Evolutionary conservation across 2,113 vertebrate genomes (phyloP), one percentile per base, ranked within the genome.

Genomic region (Eulacestoma nigropectus): DNA sequence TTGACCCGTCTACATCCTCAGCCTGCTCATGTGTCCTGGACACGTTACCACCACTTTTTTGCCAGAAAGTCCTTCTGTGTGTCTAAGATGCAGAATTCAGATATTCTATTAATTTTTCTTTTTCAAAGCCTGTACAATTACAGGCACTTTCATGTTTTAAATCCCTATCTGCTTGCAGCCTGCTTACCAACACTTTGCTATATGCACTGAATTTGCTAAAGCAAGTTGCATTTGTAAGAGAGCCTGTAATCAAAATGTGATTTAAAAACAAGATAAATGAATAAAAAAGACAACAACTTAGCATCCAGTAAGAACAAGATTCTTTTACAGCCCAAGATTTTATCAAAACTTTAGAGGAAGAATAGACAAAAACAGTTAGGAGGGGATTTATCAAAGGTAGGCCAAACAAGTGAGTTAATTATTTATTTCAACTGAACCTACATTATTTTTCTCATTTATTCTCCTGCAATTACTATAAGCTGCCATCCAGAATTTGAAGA

Each of bases 371-470:
- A 95, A 39, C 35, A 52, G 13, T 81, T 83, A 41, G 49, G 83
- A 94, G 29, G 37, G 21, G 16, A 56, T 87, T 93, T 82, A 78
- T 41, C 44, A 94, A 83, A 87, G 23, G 13, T 77, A 84, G 42
- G 16, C 44, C 67, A 59, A 89, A 94, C 6, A 47, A 33, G 68
- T 44, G 30, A 84, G 20, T 17, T 59, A 87, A 79, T 80, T 64
- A 93, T 80, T 62, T 95, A 92, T 94, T 91, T 63, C 50, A 90
- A 39, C 17, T 53, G 74, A 94, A 93, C 68, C 52, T 88, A 80
- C 87, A 82, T 27, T 60, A 33, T 64, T 96, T 96, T 93, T 69
- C 87, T 93, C 67, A 96, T 68, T 80, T 87, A 81, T 42, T 55
- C 17, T 83, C 52, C 42, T 84, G 44, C 18, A 88, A 57, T 74